A percentile compares a stretch with the other conserved stretches of the same genome.
phyloP scores from a whole-genome alignment of 2,797 vertebrate species.

The Botia kubotai region DNA sequence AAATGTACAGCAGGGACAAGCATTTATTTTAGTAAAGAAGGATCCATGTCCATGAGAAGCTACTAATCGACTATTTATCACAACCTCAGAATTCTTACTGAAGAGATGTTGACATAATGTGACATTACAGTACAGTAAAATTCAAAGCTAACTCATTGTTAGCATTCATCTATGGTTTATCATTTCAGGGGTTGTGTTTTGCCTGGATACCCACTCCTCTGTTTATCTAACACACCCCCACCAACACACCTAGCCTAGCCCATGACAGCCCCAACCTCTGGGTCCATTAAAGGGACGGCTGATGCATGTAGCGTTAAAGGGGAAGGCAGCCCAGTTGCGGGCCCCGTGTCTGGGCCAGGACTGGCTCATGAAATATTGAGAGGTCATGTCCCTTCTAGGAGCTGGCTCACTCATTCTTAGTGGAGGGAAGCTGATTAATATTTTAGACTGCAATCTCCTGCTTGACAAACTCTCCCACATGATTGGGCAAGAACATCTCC shows the following conservation, averaged over 20 bases:
- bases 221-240: constrained; percentile 28
- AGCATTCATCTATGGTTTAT: background rate
- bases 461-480: constrained; percentile 85
- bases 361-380: constrained; percentile 85
- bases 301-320: constrained; percentile 80
- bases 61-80: constrained; percentile 28
- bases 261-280: constrained; percentile 60
- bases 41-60: background rate
- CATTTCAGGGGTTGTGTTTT: constrained; percentile 38
- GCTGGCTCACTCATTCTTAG: constrained; percentile 75
- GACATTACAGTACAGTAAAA: background rate
- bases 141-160: constrained; percentile 1
- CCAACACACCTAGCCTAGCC: constrained; percentile 43
- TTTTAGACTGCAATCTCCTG: constrained; percentile 87
- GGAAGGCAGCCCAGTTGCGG: constrained; percentile 75
- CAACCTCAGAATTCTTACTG: constrained; percentile 7
- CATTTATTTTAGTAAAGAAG: background rate
- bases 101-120: background rate
- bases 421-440: constrained; percentile 79
- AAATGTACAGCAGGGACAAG: background rate
- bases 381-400: constrained; percentile 81
- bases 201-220: background rate
- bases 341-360: constrained; percentile 76
- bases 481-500: constrained; percentile 74
- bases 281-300: constrained; percentile 78